Evolutionary conservation across 2,888 invertebrate species (phyloP).

Genomic region (Zootermopsis nevadensis): DNA sequence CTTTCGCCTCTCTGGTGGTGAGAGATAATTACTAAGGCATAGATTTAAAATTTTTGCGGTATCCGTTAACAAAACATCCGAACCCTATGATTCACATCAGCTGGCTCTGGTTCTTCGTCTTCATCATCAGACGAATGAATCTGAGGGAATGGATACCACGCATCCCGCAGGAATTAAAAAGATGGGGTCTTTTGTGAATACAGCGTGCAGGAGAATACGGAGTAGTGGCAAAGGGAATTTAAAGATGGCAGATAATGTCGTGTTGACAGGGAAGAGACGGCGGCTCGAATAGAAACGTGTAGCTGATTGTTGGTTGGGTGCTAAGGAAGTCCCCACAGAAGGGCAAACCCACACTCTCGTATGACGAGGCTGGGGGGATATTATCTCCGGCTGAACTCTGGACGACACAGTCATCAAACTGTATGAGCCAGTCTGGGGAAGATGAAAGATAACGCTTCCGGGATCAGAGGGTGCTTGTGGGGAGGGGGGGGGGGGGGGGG

Average conservation of each 20-base stretch:
- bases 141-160: neutral
- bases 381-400: conserved; percentile 28
- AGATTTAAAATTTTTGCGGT: neutral
- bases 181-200: conserved; percentile 27
- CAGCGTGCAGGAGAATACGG: conserved; percentile 14
- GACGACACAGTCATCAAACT: conserved; percentile 28
- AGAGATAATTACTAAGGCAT: conserved; percentile 25
- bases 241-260: conserved; percentile 41
- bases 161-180: conserved; percentile 32
- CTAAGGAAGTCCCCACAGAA: conserved; percentile 20
- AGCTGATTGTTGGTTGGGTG: conserved; percentile 13
- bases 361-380: conserved; percentile 7
- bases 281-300: neutral
- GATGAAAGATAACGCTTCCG: conserved; percentile 34
- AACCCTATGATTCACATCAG: conserved; percentile 11
- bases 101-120: neutral
- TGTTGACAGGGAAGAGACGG: conserved; percentile 36
- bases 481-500: too few species aligned
- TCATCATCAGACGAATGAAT: conserved; percentile 27
- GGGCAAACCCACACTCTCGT: conserved; percentile 8
- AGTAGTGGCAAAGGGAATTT: conserved; percentile 39
- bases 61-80: conserved; percentile 2
- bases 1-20: neutral
- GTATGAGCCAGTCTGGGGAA: conserved; percentile 23
- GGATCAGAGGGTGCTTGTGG: neutral